Percentiles rank a stretch among this genome's conserved stretches.
Conservation (phyloP, 2,113 vertebrate genomes). For the Eudorcas thomsonii region DNA sequence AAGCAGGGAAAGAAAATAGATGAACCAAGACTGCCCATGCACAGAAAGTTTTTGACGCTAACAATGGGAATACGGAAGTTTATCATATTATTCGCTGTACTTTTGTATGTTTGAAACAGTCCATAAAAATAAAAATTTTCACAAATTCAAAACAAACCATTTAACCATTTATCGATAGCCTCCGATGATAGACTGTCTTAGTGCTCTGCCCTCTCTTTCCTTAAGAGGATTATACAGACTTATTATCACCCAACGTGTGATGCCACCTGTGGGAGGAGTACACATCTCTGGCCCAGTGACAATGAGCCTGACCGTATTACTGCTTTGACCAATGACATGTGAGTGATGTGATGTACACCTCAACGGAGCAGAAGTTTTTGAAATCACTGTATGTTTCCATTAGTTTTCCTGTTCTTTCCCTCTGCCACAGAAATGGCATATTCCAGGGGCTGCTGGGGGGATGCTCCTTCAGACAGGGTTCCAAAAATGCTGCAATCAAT, state of each 20-base stretch:
- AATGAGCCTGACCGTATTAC: neutral
- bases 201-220: neutral
- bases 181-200: neutral
- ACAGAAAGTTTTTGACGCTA: neutral
- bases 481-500: neutral
- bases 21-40: neutral
- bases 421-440: neutral
- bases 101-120: neutral
- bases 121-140: neutral
- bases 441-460: neutral
- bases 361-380: neutral
- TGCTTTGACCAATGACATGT: neutral
- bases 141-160: neutral
- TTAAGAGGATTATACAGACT: neutral
- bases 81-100: neutral
- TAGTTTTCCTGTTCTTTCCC: neutral
- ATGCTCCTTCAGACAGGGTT: neutral
- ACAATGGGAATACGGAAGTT: neutral
- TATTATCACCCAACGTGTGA: neutral
- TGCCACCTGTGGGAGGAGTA: neutral
- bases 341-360: neutral
- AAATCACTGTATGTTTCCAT: neutral
- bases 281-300: neutral
- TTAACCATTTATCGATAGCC: neutral
- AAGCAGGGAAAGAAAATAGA: neutral